Evolutionary conservation across 64 coral and sea anemone genomes (phyloP).

Genomic region (Acropora tenuis): DNA sequence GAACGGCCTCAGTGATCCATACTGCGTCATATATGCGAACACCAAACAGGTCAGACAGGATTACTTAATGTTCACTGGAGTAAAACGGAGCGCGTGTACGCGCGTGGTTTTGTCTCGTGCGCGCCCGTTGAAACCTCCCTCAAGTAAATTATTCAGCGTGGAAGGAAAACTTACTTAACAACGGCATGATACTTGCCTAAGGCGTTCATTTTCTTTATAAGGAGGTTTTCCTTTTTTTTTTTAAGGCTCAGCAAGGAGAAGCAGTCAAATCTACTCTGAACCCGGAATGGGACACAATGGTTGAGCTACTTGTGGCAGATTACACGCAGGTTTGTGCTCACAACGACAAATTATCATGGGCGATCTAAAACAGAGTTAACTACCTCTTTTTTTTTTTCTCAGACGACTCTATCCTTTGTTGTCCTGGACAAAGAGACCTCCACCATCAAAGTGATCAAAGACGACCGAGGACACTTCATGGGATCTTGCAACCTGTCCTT

Average conservation of each 20-base stretch:
- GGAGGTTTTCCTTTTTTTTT: too few species aligned
- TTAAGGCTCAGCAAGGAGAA: constrained; percentile 1
- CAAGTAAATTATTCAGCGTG: too few species aligned
- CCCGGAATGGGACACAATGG: constrained; percentile 70
- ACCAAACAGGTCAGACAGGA: constrained; percentile 26
- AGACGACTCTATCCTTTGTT: constrained; percentile 68
- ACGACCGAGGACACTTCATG: constrained; percentile 67
- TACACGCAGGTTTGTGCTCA: constrained; percentile 59
- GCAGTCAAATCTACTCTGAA: constrained; percentile 52
- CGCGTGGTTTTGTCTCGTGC: too few species aligned
- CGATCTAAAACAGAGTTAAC: too few species aligned
- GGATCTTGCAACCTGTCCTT: constrained; percentile 74
- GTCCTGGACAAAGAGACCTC: constrained; percentile 71
- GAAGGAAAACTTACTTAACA: too few species aligned
- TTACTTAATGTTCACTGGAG: not conserved
- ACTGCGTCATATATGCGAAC: constrained; percentile 81
- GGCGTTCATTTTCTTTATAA: not conserved
- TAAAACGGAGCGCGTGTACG: too few species aligned
- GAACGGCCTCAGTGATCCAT: constrained; percentile 73
- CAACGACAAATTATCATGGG: too few species aligned
- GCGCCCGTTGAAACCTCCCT: too few species aligned
- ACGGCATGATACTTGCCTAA: not conserved
- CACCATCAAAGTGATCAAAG: constrained; percentile 52
- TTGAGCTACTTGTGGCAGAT: constrained; percentile 66
- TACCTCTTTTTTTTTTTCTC: not conserved